Base-by-base conservation (phyloP, 2,113 vertebrate genomes). In the Pipa parva region DNA sequence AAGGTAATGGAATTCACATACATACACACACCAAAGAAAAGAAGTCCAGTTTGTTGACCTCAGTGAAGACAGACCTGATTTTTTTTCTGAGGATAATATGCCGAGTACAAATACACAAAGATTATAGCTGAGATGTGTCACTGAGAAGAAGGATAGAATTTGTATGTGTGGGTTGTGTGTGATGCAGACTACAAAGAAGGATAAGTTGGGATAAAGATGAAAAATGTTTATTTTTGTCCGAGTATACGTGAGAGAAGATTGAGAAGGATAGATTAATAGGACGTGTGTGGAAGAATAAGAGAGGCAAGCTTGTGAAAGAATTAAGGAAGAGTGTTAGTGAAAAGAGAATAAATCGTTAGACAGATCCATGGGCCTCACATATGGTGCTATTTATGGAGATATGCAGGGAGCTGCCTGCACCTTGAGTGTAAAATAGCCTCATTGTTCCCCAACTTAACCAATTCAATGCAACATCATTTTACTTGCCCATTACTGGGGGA, bases 331-430 rank as follows among this genome's bases (percentile, higher is more conserved):
- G 39, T 42, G 39, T 42, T 13, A 42, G 39, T 42, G 31, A 55
- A 42, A 27, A 28, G 51, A n/a, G 65, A 28, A 68, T 68, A 68
- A 68, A 68, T 68, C 65, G 52, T 31, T 52, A 60, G 56, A 50
- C 65, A 52, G 65, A 15, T 68, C 64, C 54, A 59, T 45, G 26
- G 42, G 45, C 26, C 45, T 68, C 64, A 59, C 56, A 68, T 68
- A 45, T 68, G 65, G 65, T 51, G 65, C 46, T 52, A 46, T 48
- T 68, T 68, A 67, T 54, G 37, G 25, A 68, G 56, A 68, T 59
- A 45, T 58, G 31, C 46, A 17, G 22, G 64, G 45, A 18, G 13
- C 29, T 36, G 56, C 56, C 56, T 68, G 31, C 64, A 59, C 56
- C 57, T 51, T 60, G 24, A 52, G 56, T 39, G 27, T 33, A 46